Evolutionary conservation across 2,888 invertebrate genomes (phyloP), one percentile per base, ranked within the genome.

Genomic region (Amphipoea oculea): DNA sequence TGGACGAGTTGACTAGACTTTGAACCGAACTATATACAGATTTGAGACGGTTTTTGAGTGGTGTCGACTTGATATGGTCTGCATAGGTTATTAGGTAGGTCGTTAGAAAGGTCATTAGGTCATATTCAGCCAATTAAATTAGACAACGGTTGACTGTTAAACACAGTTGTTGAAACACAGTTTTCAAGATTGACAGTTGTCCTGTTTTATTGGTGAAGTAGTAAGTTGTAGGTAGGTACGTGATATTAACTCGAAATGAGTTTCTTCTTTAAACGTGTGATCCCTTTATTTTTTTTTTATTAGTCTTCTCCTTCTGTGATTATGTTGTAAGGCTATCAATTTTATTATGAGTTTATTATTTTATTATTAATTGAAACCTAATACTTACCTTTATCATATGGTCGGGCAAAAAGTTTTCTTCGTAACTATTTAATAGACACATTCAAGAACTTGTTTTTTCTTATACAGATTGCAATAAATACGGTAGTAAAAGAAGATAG

Each of bases 351-450:
- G 29, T 79, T 65, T 72, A 69, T 78, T 60, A 36, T 36, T 79
- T 54, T 65, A 51, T 73, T 71, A 71, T 76, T 87, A 74, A 76
- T 77, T 87, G 76, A 80, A 72, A 68, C 65, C 72, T 73, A 68
- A 73, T 67, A 63, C 11, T 29, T 78, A 42, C 48, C 23, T 57
- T 23, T 77, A 68, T 29, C 42, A 51, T 48, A 54, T 51, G 62
- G 29, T 23, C 17, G 62, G 79, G 67, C 1, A 62, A 68, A 83
- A 79, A 62, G 29, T 62, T 66, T 66, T 48, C 0, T 62, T 54
- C 2, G 12, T 80, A n/a, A 11, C n/a, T 60, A 68, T 66, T n/a
- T 40, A 45, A 12, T 81, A 40, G 14, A 29, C 29, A 51, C 11
- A 29, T 48, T 48, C 60, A 40, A n/a, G 14, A 76, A 6, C 9